Conservation (phyloP, 2,888 invertebrate genomes). For the Iselma pallidipennis region DNA sequence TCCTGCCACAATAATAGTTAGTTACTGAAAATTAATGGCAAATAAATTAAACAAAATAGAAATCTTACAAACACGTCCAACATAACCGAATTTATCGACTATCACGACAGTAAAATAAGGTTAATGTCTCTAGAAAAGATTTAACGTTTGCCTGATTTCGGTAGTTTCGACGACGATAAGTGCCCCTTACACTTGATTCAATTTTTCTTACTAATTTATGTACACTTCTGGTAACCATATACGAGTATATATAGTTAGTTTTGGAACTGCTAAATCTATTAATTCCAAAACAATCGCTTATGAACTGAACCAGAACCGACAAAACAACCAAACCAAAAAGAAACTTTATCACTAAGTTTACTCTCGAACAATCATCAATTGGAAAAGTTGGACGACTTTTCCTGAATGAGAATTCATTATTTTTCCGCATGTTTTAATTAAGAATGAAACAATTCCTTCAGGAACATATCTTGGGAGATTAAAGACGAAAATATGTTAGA, state of each 20-base stretch:
- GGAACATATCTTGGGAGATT: background rate
- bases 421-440: too few species aligned
- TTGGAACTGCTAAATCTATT: too few species aligned
- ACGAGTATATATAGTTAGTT: background rate
- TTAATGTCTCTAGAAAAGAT: slow-evolving; percentile 32
- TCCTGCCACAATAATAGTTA: too few species aligned
- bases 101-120: slow-evolving; percentile 34
- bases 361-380: too few species aligned
- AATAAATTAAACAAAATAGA: slow-evolving; percentile 19
- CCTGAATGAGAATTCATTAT: too few species aligned
- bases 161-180: slow-evolving; percentile 28
- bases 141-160: slow-evolving; percentile 29
- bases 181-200: background rate
- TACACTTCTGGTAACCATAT: background rate
- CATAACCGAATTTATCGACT: slow-evolving; percentile 32
- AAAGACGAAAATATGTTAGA: background rate
- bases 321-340: too few species aligned
- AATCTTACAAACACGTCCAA: too few species aligned
- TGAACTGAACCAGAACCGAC: too few species aligned
- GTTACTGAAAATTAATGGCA: background rate
- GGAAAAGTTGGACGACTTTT: too few species aligned
- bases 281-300: too few species aligned
- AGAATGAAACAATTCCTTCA: too few species aligned
- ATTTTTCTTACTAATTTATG: background rate
- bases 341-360: too few species aligned